A percentile compares a stretch with the other conserved stretches of the same genome.
Evolutionary conservation across 2,888 invertebrate genomes (phyloP).

Genomic region (Nasonia oneida): DNA sequence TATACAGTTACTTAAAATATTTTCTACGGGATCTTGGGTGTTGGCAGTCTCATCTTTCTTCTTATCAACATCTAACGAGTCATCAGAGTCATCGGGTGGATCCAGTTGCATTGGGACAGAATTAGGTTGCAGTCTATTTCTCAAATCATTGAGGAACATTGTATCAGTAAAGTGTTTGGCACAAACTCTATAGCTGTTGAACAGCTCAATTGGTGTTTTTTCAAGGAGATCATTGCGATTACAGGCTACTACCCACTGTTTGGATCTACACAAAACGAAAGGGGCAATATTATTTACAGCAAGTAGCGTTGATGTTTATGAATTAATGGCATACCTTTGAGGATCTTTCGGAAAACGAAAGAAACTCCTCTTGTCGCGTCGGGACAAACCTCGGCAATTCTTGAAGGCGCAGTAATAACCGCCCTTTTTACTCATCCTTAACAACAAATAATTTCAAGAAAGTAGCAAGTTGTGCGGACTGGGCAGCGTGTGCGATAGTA

Average conservation of each 20-base stretch:
- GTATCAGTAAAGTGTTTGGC: conserved; percentile 62
- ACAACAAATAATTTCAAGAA: not conserved
- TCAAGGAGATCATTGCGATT: conserved; percentile 59
- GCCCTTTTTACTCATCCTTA: conserved; percentile 60
- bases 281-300: not conserved
- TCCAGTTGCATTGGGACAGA: conserved; percentile 60
- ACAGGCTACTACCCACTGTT: conserved; percentile 61
- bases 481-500: not conserved
- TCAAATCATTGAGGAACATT: conserved; percentile 63
- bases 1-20: conserved; percentile 59
- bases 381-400: conserved; percentile 59
- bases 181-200: conserved; percentile 62
- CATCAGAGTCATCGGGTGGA: conserved; percentile 41
- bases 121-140: conserved; percentile 63
- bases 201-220: conserved; percentile 61
- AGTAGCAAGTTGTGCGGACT: not conserved
- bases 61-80: conserved; percentile 23
- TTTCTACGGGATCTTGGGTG: conserved; percentile 51
- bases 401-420: conserved; percentile 63
- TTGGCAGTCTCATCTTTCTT: conserved; percentile 19
- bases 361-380: conserved; percentile 62
- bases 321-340: conserved; percentile 49
- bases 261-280: conserved; percentile 47
- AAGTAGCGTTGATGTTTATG: not conserved
- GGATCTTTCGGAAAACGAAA: conserved; percentile 63